phyloP scores from a whole-genome alignment of 1,140 invertebrate species.

The Procambarus virginalis region DNA sequence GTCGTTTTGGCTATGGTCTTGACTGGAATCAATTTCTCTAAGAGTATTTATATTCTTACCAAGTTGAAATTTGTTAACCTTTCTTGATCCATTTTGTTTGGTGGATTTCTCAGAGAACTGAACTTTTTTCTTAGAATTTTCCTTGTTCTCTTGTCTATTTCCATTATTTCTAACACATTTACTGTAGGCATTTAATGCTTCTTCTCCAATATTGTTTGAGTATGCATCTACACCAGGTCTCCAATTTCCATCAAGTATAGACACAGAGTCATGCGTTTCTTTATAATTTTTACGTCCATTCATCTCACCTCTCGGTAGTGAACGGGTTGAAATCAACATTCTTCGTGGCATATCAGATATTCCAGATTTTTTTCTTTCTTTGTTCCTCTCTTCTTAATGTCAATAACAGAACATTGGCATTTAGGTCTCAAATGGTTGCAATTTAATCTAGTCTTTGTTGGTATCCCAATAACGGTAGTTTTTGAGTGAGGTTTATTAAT shows the following conservation, averaged over 20 bases:
- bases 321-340: slow-evolving; percentile 21
- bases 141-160: neutral
- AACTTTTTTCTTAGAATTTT: slow-evolving; percentile 37
- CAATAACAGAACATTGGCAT: slow-evolving; percentile 17
- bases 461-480: slow-evolving; percentile 29
- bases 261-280: neutral
- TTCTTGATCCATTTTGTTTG: neutral
- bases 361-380: neutral
- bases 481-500: slow-evolving; percentile 34
- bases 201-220: neutral
- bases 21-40: neutral
- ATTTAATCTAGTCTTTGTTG: slow-evolving; percentile 31
- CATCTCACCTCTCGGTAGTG: slow-evolving; percentile 16
- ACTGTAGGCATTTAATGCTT: neutral
- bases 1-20: too few relatives aligned
- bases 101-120: slow-evolving; percentile 31
- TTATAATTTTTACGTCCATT: slow-evolving; percentile 47
- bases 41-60: neutral
- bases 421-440: slow-evolving; percentile 51
- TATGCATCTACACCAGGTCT: slow-evolving; percentile 13
- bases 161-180: neutral
- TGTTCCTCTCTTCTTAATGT: slow-evolving; percentile 3
- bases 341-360: neutral
- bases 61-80: neutral
- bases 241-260: slow-evolving; percentile 41